Evolutionary conservation across 2,888 invertebrate genomes (phyloP).

Genomic region (Sipha maydis): DNA sequence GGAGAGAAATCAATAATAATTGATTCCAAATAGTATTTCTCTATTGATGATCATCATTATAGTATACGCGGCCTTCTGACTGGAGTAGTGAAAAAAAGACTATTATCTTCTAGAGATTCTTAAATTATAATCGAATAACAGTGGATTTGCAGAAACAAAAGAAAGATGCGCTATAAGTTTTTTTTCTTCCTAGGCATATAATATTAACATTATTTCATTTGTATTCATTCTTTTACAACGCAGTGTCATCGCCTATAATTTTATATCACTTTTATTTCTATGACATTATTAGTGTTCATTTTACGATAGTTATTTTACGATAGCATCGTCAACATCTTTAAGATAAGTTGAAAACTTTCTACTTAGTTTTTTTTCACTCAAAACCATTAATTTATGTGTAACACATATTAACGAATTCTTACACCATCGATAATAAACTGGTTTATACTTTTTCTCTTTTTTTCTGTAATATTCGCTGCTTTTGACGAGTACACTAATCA

Average conservation of each 20-base stretch:
- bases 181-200: background rate
- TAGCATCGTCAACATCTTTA: background rate
- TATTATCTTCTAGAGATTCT: background rate
- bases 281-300: background rate
- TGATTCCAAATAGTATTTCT: constrained; percentile 15
- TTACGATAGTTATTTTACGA: background rate
- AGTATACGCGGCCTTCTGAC: background rate
- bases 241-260: background rate
- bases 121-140: background rate
- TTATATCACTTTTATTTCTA: background rate
- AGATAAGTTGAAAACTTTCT: constrained; percentile 17
- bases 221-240: background rate
- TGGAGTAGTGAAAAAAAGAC: constrained; percentile 16
- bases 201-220: background rate
- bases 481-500: background rate
- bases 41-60: constrained; percentile 24
- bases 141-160: constrained; percentile 18
- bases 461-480: background rate
- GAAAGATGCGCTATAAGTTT: background rate
- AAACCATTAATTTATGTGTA: background rate
- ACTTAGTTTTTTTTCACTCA: background rate
- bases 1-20: constrained; percentile 44
- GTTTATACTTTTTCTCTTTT: background rate
- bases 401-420: background rate
- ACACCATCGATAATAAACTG: background rate